Evolutionary conservation across 2,797 vertebrate species (phyloP), one percentile per base, ranked within the genome.

Genomic region (Bryconaethiops microstoma): DNA sequence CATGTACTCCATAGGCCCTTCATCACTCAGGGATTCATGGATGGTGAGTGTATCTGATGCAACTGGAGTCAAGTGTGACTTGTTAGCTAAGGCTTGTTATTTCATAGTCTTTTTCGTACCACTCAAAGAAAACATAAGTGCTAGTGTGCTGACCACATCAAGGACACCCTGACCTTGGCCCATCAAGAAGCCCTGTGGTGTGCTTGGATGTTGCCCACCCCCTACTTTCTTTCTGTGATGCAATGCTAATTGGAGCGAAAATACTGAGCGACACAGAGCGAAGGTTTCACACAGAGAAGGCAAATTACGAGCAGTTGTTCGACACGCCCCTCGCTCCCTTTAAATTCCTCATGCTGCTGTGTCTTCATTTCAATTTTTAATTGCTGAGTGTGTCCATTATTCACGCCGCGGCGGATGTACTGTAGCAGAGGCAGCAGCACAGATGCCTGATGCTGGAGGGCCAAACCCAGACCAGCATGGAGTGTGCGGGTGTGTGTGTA

Each of bases 291-390:
- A 39, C 52, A 63, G 67, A 59, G 59, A 69, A 83, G 52, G 70
- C 69, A 82, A 82, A 84, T 86, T 55, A 81, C 69, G 67, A 54
- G 54, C 72, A 83, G 69, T 81, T 82, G 73, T 82, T 77, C 52
- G 76, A 76, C 76, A 76, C 78, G 48, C 13, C 50, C 10, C 50
- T 78, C 42, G 71, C 69, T 78, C 76, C 59, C 55, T 64, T 86
- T 76, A 81, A 82, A 87, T 84, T 86, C 19, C 70, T 73, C 55
- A 80, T 60, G 76, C 87, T 83, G 52, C 82, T 75, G 60, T 75
- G 45, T 83, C 5, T 89, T 88, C 70, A 85, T 90, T 89, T 91
- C 76, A 89, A 87, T 90, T 88, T 93, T 90, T 87, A 88, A 91
- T 89, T 88, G 77, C 59, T 40, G 57, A 83, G 82, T 72, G 76